Evolutionary conservation across 2,888 invertebrate genomes (phyloP).

Genomic region (Parascotia fuliginaria): DNA sequence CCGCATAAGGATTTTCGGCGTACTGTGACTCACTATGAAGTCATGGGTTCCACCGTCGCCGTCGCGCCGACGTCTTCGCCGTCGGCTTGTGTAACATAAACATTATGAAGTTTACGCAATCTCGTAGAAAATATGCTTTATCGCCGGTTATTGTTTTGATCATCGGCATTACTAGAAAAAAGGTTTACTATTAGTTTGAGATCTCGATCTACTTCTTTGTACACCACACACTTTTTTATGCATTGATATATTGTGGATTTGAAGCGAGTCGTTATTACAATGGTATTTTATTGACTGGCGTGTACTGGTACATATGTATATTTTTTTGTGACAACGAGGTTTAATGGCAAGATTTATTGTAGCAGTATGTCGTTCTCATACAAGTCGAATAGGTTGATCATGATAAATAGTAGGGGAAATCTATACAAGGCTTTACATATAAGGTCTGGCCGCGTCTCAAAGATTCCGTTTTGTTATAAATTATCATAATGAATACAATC

Average conservation of each 20-base stretch:
- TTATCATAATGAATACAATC: slow-evolving; percentile 15
- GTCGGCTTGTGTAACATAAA: slow-evolving; percentile 32
- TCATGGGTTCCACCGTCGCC: slow-evolving; percentile 44
- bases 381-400: slow-evolving; percentile 19
- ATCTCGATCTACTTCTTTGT: slow-evolving; percentile 27
- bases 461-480: slow-evolving; percentile 8
- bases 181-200: slow-evolving; percentile 29
- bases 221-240: slow-evolving; percentile 15
- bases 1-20: slow-evolving; percentile 51
- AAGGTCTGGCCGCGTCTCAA: slow-evolving; percentile 4
- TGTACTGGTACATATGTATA: neutral
- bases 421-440: slow-evolving; percentile 14
- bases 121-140: slow-evolving; percentile 46
- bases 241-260: slow-evolving; percentile 20
- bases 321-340: slow-evolving; percentile 16
- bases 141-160: slow-evolving; percentile 50
- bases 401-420: slow-evolving; percentile 22
- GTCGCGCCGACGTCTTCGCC: too few species aligned
- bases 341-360: slow-evolving; percentile 29
- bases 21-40: slow-evolving; percentile 61
- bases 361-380: slow-evolving; percentile 16
- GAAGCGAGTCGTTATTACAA: slow-evolving; percentile 25
- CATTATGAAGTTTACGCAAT: slow-evolving; percentile 52
- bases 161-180: slow-evolving; percentile 34
- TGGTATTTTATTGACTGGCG: slow-evolving; percentile 32